Conservation (phyloP, 2,888 invertebrate species). For the Liodrosophila aerea region DNA sequence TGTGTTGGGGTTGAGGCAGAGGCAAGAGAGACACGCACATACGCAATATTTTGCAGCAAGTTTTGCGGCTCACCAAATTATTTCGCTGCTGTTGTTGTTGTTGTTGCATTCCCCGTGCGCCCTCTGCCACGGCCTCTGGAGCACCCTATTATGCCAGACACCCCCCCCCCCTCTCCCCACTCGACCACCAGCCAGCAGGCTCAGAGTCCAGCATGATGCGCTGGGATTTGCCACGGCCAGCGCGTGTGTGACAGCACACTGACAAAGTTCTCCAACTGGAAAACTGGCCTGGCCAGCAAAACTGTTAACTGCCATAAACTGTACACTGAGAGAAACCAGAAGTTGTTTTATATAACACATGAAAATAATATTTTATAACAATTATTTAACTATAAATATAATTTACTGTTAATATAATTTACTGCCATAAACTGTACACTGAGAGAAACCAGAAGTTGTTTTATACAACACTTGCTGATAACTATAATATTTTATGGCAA, state of each 20-base stretch:
- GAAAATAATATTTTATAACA: too few species aligned
- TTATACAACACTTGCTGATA: too few species aligned
- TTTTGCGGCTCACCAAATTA: constrained; percentile 71
- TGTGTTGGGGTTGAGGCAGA: too few species aligned
- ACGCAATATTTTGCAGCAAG: constrained; percentile 73
- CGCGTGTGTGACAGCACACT: constrained; percentile 35
- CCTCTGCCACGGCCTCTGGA: background rate
- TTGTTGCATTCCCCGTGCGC: constrained; percentile 40
- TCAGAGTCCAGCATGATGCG: constrained; percentile 13
- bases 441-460: too few species aligned
- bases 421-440: constrained; percentile 5
- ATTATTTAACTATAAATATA: too few species aligned
- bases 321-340: too few species aligned
- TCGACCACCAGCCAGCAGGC: background rate
- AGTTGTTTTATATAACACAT: too few species aligned
- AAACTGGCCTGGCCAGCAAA: constrained; percentile 9
- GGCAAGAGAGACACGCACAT: constrained; percentile 50
- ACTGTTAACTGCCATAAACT: constrained; percentile 15
- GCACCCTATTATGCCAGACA: too few species aligned
- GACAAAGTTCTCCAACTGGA: constrained; percentile 23
- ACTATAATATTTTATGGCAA: too few species aligned
- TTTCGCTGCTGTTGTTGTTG: constrained; percentile 55
- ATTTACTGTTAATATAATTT: too few species aligned
- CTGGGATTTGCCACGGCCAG: constrained; percentile 33
- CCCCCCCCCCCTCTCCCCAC: too few species aligned